Evolutionary conservation across 2,113 vertebrate genomes (phyloP), one percentile per base, ranked within the genome.

Genomic region (Tautogolabrus adspersus): DNA sequence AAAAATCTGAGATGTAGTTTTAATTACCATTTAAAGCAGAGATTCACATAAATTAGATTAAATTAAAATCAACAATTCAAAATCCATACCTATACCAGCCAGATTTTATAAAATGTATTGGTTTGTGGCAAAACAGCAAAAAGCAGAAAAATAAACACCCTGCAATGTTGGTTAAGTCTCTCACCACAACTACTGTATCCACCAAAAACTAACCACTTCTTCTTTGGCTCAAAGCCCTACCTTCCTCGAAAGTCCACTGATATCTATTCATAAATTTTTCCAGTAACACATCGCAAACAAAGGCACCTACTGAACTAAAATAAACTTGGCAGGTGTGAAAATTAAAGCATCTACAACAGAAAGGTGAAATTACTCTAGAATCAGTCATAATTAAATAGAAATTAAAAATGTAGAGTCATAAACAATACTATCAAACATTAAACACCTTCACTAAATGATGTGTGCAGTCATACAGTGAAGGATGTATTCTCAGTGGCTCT

Each of bases 401-500:
- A 60, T 64, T 40, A 73, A 72, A 65, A 59, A 10, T 11, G 23
- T 11, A 16, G 7, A 15, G 63, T 47, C n/a, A 57, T 72, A 66
- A 76, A 72, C 55, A 76, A 60, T 46, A 65, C 8, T 0, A 59
- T 47, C 15, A 70, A 66, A 69, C 49, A 51, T 56, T 21, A 70
- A 75, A 59, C 34, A 55, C 59, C 42, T 72, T 71, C 23, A 71
- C 68, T 55, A 51, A 54, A 70, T 19, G 21, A 37, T 26, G 64
- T 30, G 8, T 13, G 44, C 44, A 65, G 16, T 66, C 59, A 8
- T 19, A 72, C 57, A 55, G 75, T 66, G 57, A 44, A 59, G 19
- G 61, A 59, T 60, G 75, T 55, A 51, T 55, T 61, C 52, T 75
- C 74, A 38, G 26, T 54, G 81, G 76, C 74, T 77, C 72, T 16